phyloP scores from a whole-genome alignment of 2,888 invertebrate genomes.

The Diarsia mendica region DNA sequence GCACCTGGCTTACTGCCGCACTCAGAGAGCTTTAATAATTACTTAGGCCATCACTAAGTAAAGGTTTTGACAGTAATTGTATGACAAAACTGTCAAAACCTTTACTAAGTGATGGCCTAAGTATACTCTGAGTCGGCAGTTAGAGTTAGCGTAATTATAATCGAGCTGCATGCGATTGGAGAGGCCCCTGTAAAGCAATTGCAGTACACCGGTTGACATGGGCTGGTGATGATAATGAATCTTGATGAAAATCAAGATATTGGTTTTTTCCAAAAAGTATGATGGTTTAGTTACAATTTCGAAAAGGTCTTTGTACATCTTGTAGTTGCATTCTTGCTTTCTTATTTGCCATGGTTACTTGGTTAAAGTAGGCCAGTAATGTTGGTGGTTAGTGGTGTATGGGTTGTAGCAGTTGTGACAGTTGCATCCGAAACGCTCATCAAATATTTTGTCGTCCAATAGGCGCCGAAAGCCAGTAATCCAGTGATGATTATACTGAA shows the following conservation, averaged over 20 bases:
- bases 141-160: too few relatives aligned
- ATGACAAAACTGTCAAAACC: too few relatives aligned
- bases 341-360: neutral
- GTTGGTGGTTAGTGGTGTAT: neutral
- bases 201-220: neutral
- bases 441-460: slow-evolving; percentile 77
- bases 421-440: slow-evolving; percentile 59
- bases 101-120: too few relatives aligned
- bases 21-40: too few relatives aligned
- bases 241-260: too few relatives aligned
- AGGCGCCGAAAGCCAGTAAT: slow-evolving; percentile 81
- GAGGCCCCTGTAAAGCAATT: neutral
- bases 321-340: neutral
- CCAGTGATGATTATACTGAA: slow-evolving; percentile 81
- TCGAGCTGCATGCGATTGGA: too few relatives aligned
- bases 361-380: neutral
- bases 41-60: too few relatives aligned
- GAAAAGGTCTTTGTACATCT: neutral
- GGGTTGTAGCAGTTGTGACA: neutral
- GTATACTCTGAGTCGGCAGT: too few relatives aligned
- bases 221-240: neutral
- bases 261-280: too few relatives aligned
- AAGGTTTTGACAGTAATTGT: too few relatives aligned
- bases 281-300: neutral
- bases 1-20: neutral